Conservation (phyloP, 2,113 vertebrate genomes). For the Otocyon megalotis region DNA sequence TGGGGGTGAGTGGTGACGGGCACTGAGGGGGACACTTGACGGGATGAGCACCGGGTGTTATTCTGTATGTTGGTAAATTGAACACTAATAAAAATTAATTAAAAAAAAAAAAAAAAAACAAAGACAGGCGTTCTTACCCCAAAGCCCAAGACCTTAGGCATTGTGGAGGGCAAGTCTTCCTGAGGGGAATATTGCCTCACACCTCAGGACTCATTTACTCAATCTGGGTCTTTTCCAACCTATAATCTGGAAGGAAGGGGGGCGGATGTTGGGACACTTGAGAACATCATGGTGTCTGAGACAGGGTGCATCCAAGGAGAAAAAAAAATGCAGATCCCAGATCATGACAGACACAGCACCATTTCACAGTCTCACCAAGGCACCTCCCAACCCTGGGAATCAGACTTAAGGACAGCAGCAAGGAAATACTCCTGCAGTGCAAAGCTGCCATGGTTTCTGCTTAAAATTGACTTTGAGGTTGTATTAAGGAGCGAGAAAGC, state of each 20-base stretch:
- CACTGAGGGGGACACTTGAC: too few relatives aligned
- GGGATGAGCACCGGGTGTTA: too few relatives aligned
- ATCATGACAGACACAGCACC: background rate
- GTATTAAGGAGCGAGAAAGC: slow-evolving; percentile 53
- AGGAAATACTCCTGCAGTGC: background rate
- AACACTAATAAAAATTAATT: too few relatives aligned
- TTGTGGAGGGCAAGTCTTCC: background rate
- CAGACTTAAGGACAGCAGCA: background rate
- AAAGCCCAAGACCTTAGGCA: background rate
- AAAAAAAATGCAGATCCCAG: background rate
- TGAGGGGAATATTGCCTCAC: background rate
- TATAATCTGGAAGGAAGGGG: background rate
- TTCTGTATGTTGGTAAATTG: too few relatives aligned
- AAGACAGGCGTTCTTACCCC: background rate
- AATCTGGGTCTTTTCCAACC: background rate
- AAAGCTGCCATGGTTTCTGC: background rate
- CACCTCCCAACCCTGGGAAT: background rate
- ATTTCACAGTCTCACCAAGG: background rate
- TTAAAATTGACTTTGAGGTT: slow-evolving; percentile 64
- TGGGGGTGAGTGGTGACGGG: too few relatives aligned
- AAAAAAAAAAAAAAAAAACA: too few relatives aligned
- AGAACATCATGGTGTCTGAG: background rate
- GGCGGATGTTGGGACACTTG: background rate
- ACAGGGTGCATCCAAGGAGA: background rate
- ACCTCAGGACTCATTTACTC: background rate